Conservation (phyloP, 2,113 vertebrate genomes). For the Eurystomus gularis region DNA sequence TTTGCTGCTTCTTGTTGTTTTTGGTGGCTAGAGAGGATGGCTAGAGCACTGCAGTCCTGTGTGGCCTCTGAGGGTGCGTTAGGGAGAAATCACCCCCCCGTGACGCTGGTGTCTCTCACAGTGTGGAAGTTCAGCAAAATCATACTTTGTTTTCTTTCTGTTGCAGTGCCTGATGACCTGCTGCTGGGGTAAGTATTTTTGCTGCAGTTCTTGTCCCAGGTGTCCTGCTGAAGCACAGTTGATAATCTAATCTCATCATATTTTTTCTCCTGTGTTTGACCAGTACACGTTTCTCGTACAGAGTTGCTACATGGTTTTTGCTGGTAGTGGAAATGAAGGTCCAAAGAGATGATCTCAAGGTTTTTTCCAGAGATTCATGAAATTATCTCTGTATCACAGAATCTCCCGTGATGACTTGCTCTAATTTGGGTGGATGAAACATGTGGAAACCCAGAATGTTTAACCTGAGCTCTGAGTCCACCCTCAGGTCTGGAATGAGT, state of each 20-base stretch:
- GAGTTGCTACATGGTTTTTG: background rate
- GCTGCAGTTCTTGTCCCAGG: background rate
- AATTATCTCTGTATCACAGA: background rate
- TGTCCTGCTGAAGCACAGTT: background rate
- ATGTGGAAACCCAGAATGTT: background rate
- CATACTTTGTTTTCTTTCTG: conserved; percentile 7
- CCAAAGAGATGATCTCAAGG: background rate
- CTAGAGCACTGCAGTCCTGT: background rate
- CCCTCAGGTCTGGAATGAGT: background rate
- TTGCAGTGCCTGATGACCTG: conserved; percentile 90
- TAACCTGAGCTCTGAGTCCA: background rate
- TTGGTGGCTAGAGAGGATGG: background rate
- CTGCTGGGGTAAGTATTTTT: conserved; percentile 88
- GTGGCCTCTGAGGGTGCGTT: background rate
- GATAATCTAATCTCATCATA: background rate
- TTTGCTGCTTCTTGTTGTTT: background rate
- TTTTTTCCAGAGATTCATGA: background rate
- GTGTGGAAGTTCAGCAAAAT: background rate
- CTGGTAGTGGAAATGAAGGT: background rate
- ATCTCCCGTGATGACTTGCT: background rate
- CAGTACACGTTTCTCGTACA: background rate
- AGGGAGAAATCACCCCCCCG: background rate
- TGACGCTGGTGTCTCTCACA: background rate
- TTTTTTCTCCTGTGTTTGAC: background rate
- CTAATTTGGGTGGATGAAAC: background rate